Evolutionary conservation across 2,888 invertebrate genomes (phyloP), one percentile per base, ranked within the genome.

Genomic region (Molanna angustata): DNA sequence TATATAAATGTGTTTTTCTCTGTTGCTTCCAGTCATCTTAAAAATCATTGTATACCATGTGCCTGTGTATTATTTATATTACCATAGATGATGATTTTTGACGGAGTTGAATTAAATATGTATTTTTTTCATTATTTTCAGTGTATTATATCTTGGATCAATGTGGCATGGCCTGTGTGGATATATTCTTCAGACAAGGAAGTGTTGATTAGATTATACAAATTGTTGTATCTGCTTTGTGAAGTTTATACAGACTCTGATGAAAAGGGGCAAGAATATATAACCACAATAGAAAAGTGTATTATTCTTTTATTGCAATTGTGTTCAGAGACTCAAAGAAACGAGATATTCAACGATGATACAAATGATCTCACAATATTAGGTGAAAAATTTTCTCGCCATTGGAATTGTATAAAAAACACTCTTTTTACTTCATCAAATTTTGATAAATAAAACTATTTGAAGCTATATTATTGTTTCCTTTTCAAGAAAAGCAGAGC

Each of bases 101-200:
- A 7, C 6, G 27, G 6, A 27, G 11, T 27, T 27, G 27, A 27
- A 11, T 27, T 7, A 7, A 27, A 7, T n/a, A n/a, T n/a, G n/a
- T n/a, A n/a, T 40, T 39, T n/a, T 16, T 40, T 14, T 6, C 20
- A n/a, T 45, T 42, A 35, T 32, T 58, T 58, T 37, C 39, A 58
- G 58, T 51, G 54, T 48, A 19, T 58, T 13, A 44, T 35, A 22
- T 21, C 32, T 18, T 58, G 58, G 58, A 19, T 58, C 19, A 35
- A 44, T 20, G 37, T 54, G 39, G 54, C 56, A 17, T 58, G 58
- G 58, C 42, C 51, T 4, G 54, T 58, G 11, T 58, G 53, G 53
- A 52, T 21, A 9, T 45, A 45, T 31, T 19, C 14, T 2, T 19
- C 35, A 2, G 58, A 58, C 27, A 42, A 19, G 9, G 18, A 50